Percentiles rank a stretch among this genome's conserved stretches.
Evolutionary conservation across 2,113 vertebrate genomes (phyloP).

Genomic region (Conger conger): DNA sequence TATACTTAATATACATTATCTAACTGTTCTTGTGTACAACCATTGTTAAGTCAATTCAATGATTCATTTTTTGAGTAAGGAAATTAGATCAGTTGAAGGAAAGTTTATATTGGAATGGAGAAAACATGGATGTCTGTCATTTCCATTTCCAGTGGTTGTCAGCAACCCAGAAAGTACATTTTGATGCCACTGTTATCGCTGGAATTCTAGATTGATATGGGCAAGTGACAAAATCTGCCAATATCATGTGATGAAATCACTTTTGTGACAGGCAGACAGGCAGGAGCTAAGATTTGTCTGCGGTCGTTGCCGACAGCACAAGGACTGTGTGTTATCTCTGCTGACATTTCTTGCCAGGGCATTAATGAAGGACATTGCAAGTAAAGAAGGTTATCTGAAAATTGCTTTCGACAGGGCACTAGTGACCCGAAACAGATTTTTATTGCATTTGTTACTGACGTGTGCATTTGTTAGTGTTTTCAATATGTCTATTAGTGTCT

Average conservation of each 20-base stretch:
- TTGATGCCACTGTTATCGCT: conserved; percentile 38
- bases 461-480: too few relatives aligned
- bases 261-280: conserved; percentile 49
- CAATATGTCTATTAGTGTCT: too few relatives aligned
- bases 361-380: conserved; percentile 60
- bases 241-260: conserved; percentile 42
- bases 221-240: conserved; percentile 30
- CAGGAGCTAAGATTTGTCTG: conserved; percentile 28
- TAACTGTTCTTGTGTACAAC: too few relatives aligned
- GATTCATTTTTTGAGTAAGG: too few relatives aligned
- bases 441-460: too few relatives aligned
- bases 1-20: too few relatives aligned
- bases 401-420: neutral
- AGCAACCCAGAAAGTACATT: conserved; percentile 13
- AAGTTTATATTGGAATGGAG: neutral
- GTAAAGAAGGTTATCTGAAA: conserved; percentile 48
- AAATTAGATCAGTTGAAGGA: too few relatives aligned
- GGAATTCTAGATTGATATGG: conserved; percentile 32
- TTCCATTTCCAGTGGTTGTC: neutral
- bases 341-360: conserved; percentile 64
- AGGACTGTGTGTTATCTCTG: conserved; percentile 57
- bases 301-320: conserved; percentile 46
- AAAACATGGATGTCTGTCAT: neutral
- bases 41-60: too few relatives aligned
- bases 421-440: too few relatives aligned